Percentiles rank a stretch among this genome's conserved stretches.
These are phyloP conservation scores for Yponomeuta plumbellus DNA, from an alignment of 2,888 invertebrate species.

Conservation along the genomic window DNA sequence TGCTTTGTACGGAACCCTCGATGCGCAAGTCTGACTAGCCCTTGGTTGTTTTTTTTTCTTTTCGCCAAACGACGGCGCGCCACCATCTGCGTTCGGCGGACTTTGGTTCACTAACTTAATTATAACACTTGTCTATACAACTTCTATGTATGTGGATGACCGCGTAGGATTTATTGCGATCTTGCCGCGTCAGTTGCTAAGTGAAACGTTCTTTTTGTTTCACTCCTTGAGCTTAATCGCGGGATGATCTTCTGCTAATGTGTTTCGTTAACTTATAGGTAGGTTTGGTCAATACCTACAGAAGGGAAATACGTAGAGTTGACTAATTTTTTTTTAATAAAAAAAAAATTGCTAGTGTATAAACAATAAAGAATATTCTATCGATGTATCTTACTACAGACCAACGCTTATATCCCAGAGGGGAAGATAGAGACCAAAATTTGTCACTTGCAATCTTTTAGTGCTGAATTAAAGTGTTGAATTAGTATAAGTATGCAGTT, in stretches of 20 bases:
- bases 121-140: conserved; percentile 66
- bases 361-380: too few species aligned
- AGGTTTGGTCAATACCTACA: background rate
- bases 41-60: conserved; percentile 37
- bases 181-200: conserved; percentile 63
- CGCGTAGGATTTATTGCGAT: conserved; percentile 66
- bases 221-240: conserved; percentile 65
- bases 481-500: too few species aligned
- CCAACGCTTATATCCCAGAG: too few species aligned
- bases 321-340: too few species aligned
- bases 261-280: conserved; percentile 43
- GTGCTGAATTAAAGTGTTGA: too few species aligned
- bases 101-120: conserved; percentile 57
- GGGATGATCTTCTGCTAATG: conserved; percentile 60
- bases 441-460: too few species aligned
- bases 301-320: background rate
- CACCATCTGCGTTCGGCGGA: conserved; percentile 61
- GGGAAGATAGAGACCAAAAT: too few species aligned
- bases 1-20: too few species aligned
- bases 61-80: conserved; percentile 56
- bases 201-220: conserved; percentile 63
- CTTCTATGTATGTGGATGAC: conserved; percentile 28
- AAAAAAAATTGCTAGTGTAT: too few species aligned
- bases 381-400: too few species aligned
- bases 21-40: too few species aligned